Conservation (phyloP, 2,113 vertebrate species). For the Eclectus roratus region DNA sequence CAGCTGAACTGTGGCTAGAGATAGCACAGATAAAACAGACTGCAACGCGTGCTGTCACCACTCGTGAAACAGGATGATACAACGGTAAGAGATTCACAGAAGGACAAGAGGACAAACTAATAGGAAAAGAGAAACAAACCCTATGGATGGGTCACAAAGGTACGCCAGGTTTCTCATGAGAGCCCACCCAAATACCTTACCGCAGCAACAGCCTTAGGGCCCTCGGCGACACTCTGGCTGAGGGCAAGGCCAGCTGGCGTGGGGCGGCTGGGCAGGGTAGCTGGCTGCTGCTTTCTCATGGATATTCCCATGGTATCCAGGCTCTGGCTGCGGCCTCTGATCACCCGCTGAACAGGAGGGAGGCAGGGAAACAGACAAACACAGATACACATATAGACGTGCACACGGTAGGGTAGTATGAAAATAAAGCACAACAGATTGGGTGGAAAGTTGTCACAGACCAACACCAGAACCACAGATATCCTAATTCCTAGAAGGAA, state of each 20-base stretch:
- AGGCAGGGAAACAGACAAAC: conserved; percentile 63
- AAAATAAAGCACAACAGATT: background rate
- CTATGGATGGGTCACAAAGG: background rate
- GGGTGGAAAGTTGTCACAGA: background rate
- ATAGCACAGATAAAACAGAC: background rate
- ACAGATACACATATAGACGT: conserved; percentile 41
- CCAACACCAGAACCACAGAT: background rate
- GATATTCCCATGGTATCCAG: conserved; percentile 83
- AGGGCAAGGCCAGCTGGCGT: conserved; percentile 65
- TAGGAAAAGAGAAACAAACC: background rate
- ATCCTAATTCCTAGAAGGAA: background rate
- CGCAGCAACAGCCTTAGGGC: conserved; percentile 68
- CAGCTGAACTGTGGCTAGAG: background rate
- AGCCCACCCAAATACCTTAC: conserved; percentile 53
- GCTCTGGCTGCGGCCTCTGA: conserved; percentile 87
- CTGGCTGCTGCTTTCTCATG: conserved; percentile 64
- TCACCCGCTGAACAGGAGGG: conserved; percentile 80
- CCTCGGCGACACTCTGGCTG: conserved; percentile 68
- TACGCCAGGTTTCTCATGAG: background rate
- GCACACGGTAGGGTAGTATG: conserved; percentile 18
- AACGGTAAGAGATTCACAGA: background rate
- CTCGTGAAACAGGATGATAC: background rate
- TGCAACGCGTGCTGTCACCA: background rate
- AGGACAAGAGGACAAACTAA: background rate
- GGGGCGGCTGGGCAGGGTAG: conserved; percentile 50